Evolutionary conservation across 1,140 invertebrate genomes (phyloP), one percentile per base, ranked within the genome.

Genomic region (Caerostris darwini): DNA sequence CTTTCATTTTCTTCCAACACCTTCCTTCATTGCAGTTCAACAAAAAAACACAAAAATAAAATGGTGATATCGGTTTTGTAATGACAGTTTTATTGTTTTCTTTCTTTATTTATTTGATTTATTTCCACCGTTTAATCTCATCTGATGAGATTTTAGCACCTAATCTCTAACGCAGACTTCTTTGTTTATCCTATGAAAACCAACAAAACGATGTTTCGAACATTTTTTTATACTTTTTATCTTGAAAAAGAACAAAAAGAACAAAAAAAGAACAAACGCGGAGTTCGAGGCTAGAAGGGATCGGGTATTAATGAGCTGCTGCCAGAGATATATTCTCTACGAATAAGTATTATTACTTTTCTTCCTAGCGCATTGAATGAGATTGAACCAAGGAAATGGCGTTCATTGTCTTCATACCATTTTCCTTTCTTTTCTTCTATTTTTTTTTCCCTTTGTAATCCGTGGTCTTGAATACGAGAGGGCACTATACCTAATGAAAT

Each of bases 341-440:
- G 69, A 77, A 77, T 77, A 19, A 77, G 69, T 77, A 77, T 77
- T 77, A 77, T 77, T 77, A 77, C 69, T 77, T 77, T 64, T 77
- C 69, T 53, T 77, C 50, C 69, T 34, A 8, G 34, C 34, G 34
- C 69, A 50, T 77, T 77, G 19, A 34, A 77, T 77, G 69, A 12
- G 69, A 77, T 77, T 77, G 69, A 50, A 77, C 69, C 3, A 50
- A 12, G 69, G 50, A 77, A 12, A 77, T 10, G 69, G 69, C 69
- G 69, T 77, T 8, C 19, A 77, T 77, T 53, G 69, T 77, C 69
- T 69, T n/a, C n/a, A n/a, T n/a, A n/a, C n/a, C n/a, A n/a, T n/a
- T n/a, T 77, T 34, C 50, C 10, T 5, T 10, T 77, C 50, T 71
- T 71, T 50, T 50, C 50, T 77, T 77, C 34, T 34, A 10, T 34